These are phyloP conservation scores for Eutolmus rufibarbis DNA, from an alignment of 2,888 invertebrate species.

Conservation along the genomic window DNA sequence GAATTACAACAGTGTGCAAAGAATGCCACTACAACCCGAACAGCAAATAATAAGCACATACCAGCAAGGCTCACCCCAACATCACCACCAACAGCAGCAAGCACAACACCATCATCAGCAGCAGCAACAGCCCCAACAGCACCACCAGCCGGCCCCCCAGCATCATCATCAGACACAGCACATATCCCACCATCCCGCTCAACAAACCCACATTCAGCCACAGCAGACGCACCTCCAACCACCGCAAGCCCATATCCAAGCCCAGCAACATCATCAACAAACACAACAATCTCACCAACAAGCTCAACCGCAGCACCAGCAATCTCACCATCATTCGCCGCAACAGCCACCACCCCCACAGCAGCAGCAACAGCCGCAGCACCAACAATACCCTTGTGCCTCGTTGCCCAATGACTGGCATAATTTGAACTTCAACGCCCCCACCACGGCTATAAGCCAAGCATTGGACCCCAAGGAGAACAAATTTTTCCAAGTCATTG, in stretches of 20 bases:
- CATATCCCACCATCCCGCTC: slow-evolving; percentile 21
- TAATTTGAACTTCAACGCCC: slow-evolving; percentile 50
- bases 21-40: slow-evolving; percentile 36
- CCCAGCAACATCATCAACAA: slow-evolving; percentile 47
- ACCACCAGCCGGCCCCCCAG: slow-evolving; percentile 39
- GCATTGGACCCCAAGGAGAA: slow-evolving; percentile 46
- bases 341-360: slow-evolving; percentile 48
- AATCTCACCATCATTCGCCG: slow-evolving; percentile 51
- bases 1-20: background rate
- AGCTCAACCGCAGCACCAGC: slow-evolving; percentile 46
- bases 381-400: slow-evolving; percentile 52
- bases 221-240: slow-evolving; percentile 31
- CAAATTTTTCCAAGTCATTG: slow-evolving; percentile 59
- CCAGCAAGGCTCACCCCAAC: slow-evolving; percentile 50
- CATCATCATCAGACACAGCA: slow-evolving; percentile 51
- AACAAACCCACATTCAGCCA: slow-evolving; percentile 20
- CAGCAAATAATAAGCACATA: slow-evolving; percentile 39
- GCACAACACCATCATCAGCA: slow-evolving; percentile 52
- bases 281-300: slow-evolving; percentile 26
- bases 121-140: slow-evolving; percentile 47
- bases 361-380: slow-evolving; percentile 48
- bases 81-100: slow-evolving; percentile 54
- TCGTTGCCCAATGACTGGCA: slow-evolving; percentile 54
- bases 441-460: slow-evolving; percentile 50
- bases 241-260: slow-evolving; percentile 50